Evolutionary conservation across 2,113 vertebrate genomes (phyloP), one percentile per base, ranked within the genome.

Genomic region (Ramphastos sulfuratus): DNA sequence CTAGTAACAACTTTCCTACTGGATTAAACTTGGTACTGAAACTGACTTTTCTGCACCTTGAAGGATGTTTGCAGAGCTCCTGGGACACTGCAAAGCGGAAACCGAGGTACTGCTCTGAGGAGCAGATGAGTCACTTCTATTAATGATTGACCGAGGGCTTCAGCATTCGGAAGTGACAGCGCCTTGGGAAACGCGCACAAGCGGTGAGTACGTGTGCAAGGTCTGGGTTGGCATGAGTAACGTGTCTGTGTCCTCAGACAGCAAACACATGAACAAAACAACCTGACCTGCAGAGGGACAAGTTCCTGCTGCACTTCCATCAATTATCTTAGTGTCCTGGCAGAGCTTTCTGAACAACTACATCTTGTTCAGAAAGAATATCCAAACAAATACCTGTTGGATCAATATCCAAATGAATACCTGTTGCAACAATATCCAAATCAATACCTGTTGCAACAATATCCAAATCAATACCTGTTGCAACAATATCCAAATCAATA

Each of bases 1-100:
- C 27, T 1, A 1, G 12, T 37, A 25, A 52, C 5, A 16, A 0
- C 24, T 58, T 74, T 23, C 16, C 4, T 4, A 0, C 9, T 50
- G 67, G 15, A 21, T 56, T 2, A 1, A 16, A 31, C 25, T 59
- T 31, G 7, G 4, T 31, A 12, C 20, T 37, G 50, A 46, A 78
- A 52, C 2, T 80, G 31, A 15, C 0, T 0, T 10, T 73, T 21
- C 60, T 52, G 10, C 31, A 12, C 24, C 50, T 19, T 58, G 31
- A 67, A 23, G 5, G 3, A 12, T 79, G 13, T 73, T 25, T 76
- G 66, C 52, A 60, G n/a, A 15, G 17, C 56, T 55, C 5, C 55
- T 66, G 17, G 15, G 72, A 31, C 21, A 78, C 3, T 1, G 0
- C 3, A 3, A 59, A 66, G 13, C 39, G 37, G 20, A 84, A 88